Evolutionary conservation across 2,113 vertebrate genomes (phyloP), one percentile per base, ranked within the genome.

Genomic region (Clarias macrocephalus): DNA sequence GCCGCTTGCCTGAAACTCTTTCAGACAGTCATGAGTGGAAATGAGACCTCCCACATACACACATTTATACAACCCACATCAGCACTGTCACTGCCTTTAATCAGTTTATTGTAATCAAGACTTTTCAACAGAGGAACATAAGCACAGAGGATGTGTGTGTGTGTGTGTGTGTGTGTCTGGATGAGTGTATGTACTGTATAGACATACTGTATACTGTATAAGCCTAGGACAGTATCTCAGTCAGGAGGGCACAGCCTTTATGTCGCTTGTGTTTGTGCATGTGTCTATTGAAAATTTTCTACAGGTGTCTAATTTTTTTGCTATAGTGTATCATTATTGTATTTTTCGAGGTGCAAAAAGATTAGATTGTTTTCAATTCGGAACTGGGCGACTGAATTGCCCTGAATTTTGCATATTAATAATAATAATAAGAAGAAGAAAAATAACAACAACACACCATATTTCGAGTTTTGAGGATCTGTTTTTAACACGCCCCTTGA

Each of bases 111-210:
- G 83, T 59, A 85, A 85, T 28, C 56, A 23, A 60, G 33, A 59
- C 70, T 59, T 85, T 62, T 84, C 56, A 84, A 42, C 54, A 59
- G 5, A 84, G 66, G 21, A 75, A 73, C 11, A 33, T 54, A 83
- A 52, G 33, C 75, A 80, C 37, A 37, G 57, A n/a, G 23, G 1
- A 87, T 11, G 66, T 70, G 23, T 73, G n/a, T 28, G 57, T 72
- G 28, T 42, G 68, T n/a, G n/a, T n/a, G n/a, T 85, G 3, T 37
- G 42, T 42, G 42, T 42, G 42, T 42, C 42, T 0, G 60, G 63
- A 68, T 81, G 54, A 73, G 87, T 70, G 56, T 60, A 83, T 68
- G 33, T 90, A 42, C 42, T 42, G 42, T 42, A 79, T 85, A 54
- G 60, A 80, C 65, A 57, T 3, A 28, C 3, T 33, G 57, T 42